Percentiles rank a stretch among this genome's conserved stretches.
Conservation (phyloP, 2,888 invertebrate genomes). For the Parnassius smintheus region DNA sequence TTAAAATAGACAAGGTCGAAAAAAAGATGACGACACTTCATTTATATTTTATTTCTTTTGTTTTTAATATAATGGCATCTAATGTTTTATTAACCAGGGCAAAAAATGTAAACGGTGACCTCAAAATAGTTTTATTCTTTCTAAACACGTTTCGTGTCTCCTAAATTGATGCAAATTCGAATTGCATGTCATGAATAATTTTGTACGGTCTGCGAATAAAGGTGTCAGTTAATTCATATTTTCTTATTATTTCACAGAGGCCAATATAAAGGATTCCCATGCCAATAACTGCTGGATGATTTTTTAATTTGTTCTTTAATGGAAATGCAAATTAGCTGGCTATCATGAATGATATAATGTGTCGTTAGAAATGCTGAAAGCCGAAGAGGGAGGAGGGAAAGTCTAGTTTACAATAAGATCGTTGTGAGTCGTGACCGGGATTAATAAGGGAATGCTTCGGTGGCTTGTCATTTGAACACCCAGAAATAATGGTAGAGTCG, state of each 20-base stretch:
- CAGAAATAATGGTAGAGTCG: too few species aligned
- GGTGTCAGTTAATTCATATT: constrained; percentile 17
- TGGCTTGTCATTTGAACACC: too few species aligned
- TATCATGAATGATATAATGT: too few species aligned
- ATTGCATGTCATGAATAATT: constrained; percentile 28
- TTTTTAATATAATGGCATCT: constrained; percentile 18
- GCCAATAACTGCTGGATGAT: neutral
- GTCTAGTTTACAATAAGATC: too few species aligned
- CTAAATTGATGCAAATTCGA: constrained; percentile 25
- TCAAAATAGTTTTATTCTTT: constrained; percentile 21
- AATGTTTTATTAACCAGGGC: constrained; percentile 8
- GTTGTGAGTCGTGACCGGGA: too few species aligned
- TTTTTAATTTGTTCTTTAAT: too few species aligned
- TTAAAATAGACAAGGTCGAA: constrained; percentile 27
- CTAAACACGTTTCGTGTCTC: constrained; percentile 22
- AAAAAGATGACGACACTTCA: constrained; percentile 30
- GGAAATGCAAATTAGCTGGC: too few species aligned
- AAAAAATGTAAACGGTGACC: constrained; percentile 23
- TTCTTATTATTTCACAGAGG: constrained; percentile 2
- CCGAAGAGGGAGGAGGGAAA: too few species aligned
- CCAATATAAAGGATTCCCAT: neutral
- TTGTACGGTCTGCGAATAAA: constrained; percentile 16
- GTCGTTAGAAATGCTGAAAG: too few species aligned
- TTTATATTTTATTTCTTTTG: constrained; percentile 32
- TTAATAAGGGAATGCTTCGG: too few species aligned